phyloP scores from a whole-genome alignment of 2,888 invertebrate species.

The Rhagonycha lutea region DNA sequence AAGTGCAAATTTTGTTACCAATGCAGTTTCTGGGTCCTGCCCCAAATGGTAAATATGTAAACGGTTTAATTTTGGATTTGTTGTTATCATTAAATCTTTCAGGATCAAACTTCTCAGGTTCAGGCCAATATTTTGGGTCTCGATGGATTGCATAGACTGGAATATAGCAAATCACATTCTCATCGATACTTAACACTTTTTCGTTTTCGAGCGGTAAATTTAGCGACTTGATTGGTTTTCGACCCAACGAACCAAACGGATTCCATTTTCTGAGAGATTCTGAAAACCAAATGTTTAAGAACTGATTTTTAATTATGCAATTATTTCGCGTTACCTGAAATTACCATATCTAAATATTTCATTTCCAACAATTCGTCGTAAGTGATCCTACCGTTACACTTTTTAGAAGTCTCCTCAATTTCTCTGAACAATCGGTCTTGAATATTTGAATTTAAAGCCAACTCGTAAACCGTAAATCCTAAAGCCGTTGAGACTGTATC shows the following conservation, averaged over 20 bases:
- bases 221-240: slow-evolving; percentile 32
- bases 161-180: slow-evolving; percentile 29
- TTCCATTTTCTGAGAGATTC: slow-evolving; percentile 41
- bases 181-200: background rate
- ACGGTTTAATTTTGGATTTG: slow-evolving; percentile 56
- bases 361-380: background rate
- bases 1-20: background rate
- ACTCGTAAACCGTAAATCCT: background rate
- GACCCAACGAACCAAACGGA: slow-evolving; percentile 13
- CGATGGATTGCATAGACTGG: slow-evolving; percentile 41
- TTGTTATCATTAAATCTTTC: slow-evolving; percentile 58
- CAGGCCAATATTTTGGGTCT: slow-evolving; percentile 41
- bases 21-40: slow-evolving; percentile 64
- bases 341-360: background rate
- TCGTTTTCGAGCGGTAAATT: slow-evolving; percentile 30
- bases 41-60: slow-evolving; percentile 49
- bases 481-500: background rate
- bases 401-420: background rate
- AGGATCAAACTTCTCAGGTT: slow-evolving; percentile 46
- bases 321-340: background rate
- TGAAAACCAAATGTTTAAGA: background rate
- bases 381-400: background rate
- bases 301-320: background rate
- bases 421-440: background rate
- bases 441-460: background rate